These are phyloP conservation scores for Hapalemur alaotrensis DNA, from an alignment of 2,797 vertebrate species.

Conservation along the genomic window DNA sequence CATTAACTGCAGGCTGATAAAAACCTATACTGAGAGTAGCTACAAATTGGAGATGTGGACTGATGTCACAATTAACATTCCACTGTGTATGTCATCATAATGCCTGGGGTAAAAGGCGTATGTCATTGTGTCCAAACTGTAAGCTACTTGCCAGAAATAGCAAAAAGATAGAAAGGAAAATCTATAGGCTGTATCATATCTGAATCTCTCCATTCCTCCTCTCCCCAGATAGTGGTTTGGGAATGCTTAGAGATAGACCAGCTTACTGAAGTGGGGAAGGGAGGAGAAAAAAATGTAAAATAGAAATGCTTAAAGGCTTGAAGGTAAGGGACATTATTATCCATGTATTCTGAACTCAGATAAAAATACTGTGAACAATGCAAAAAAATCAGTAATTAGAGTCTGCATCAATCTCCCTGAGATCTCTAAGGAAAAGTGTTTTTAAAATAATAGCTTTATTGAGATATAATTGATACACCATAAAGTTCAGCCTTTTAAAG, in stretches of 20 bases:
- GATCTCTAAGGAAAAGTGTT: background rate
- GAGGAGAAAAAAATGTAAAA: background rate
- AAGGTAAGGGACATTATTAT: background rate
- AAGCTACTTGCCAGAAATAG: background rate
- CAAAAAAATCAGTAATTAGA: background rate
- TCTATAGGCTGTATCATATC: background rate
- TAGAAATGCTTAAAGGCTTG: background rate
- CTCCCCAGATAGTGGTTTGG: background rate
- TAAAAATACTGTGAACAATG: background rate
- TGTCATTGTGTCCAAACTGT: background rate
- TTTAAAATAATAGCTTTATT: background rate
- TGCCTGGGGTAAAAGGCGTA: background rate
- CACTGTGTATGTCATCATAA: background rate
- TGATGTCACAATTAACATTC: conserved; percentile 38
- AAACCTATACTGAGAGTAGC: background rate
- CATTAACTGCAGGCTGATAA: background rate
- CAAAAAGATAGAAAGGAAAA: background rate
- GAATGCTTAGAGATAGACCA: background rate
- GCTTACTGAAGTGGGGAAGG: background rate
- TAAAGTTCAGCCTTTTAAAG: background rate
- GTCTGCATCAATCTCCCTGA: background rate
- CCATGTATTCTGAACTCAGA: background rate
- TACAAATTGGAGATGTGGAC: background rate
- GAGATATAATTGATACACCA: background rate
- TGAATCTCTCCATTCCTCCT: background rate